Conservation (phyloP, 2,113 vertebrate genomes). For the Sinocyclocheilus grahami region DNA sequence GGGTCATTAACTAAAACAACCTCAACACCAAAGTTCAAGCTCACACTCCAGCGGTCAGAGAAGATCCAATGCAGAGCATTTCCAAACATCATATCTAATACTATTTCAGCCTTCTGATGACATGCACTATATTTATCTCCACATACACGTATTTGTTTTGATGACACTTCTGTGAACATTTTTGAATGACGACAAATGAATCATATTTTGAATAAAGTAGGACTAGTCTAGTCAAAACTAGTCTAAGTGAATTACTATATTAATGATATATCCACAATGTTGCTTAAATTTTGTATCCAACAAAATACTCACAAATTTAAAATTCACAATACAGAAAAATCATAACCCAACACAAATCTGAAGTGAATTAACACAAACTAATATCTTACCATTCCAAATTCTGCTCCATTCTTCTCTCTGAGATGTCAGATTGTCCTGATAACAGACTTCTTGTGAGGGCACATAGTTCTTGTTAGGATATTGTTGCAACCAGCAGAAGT, state of each 20-base stretch:
- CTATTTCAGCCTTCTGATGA: neutral
- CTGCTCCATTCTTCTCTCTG: neutral
- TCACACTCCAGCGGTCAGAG: slow-evolving; percentile 3
- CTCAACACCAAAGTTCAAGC: slow-evolving; percentile 23
- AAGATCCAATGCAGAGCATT: slow-evolving; percentile 7
- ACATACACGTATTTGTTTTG: neutral
- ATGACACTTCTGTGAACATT: no score
- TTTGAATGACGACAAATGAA: no score
- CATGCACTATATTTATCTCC: neutral
- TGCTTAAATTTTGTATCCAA: neutral
- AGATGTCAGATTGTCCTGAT: neutral
- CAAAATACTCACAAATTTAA: neutral
- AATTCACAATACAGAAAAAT: neutral
- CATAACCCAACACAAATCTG: neutral
- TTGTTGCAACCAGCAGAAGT: neutral
- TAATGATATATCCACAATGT: neutral
- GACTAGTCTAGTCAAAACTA: no score
- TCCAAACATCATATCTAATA: neutral
- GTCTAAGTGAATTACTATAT: neutral
- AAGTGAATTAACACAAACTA: neutral
- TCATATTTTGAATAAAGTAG: no score
- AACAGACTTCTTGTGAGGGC: neutral
- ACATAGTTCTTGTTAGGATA: neutral
- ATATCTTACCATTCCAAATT: neutral
- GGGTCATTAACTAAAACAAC: slow-evolving; percentile 41